Evolutionary conservation across 1,140 invertebrate genomes (phyloP), one percentile per base, ranked within the genome.

Genomic region (Aplysia californica): DNA sequence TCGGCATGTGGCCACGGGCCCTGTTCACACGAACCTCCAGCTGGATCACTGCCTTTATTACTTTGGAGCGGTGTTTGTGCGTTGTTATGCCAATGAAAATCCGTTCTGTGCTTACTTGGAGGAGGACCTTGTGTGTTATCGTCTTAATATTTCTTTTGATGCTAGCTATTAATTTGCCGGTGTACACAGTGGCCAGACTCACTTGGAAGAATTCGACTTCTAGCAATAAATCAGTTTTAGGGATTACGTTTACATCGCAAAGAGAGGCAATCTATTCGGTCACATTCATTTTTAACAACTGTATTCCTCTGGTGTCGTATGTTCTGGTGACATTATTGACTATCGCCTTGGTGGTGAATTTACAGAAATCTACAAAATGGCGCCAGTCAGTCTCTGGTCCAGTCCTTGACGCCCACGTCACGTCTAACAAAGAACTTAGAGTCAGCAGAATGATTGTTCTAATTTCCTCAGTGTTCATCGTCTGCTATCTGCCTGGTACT

Each of bases 31-130:
- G 68, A 50, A 35, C 38, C 1, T 29, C 38, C 29, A 70, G 68
- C 50, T 70, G 44, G 39, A 56, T 70, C 31, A 70, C 68, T 18
- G 68, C 68, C 23, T 70, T 56, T 26, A 70, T 70, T 20, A 70
- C 68, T 36, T 31, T 70, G 10, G 68, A 70, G 50, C 68, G 68
- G 29, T 70, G 68, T 31, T 35, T 70, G 15, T 70, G 68, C 68
- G 58, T 70, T 39, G 29, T 55, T 1, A 41, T 70, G 18, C 41
- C 68, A 3, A 20, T 70, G 23, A 70, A 70, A 31, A 55, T 70
- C 38, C 55, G 38, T 21, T 4, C 68, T 2, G 58, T 70, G 4
- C 55, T 70, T 33, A 70, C 68, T 2, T 31, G 44, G 15, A 58
- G 44, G 1, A 50, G 68, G 44, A 56, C 68, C 3, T 56, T 56